Conservation (phyloP, 2,888 invertebrate genomes). For the Himalopsyche anomala region DNA sequence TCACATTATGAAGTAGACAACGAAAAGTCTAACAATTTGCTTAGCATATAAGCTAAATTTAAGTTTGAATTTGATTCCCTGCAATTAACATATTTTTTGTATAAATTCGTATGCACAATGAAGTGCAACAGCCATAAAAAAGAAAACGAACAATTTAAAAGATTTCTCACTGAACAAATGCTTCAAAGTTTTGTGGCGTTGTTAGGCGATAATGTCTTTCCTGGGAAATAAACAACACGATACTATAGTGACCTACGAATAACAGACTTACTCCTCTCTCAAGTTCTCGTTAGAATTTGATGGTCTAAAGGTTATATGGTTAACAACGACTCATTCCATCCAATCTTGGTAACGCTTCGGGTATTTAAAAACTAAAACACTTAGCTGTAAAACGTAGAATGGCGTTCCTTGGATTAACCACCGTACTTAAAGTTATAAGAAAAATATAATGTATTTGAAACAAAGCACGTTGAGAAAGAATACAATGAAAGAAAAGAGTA, state of each 20-base stretch:
- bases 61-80: too few species aligned
- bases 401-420: conserved; percentile 56
- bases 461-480: background rate
- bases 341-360: conserved; percentile 53
- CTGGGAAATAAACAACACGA: conserved; percentile 48
- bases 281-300: conserved; percentile 51
- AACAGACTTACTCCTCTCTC: background rate
- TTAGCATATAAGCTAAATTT: too few species aligned
- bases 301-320: conserved; percentile 52
- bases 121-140: background rate
- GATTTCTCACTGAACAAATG: background rate
- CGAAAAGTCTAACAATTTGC: too few species aligned
- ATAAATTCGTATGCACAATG: too few species aligned
- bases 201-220: conserved; percentile 47
- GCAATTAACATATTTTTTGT: too few species aligned
- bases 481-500: background rate
- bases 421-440: conserved; percentile 23
- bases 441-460: conserved; percentile 1
- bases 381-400: conserved; percentile 57
- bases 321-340: conserved; percentile 50
- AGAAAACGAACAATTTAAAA: background rate
- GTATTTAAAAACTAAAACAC: conserved; percentile 63
- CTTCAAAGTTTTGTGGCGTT: conserved; percentile 35
- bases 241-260: conserved; percentile 9
- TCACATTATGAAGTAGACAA: too few species aligned